Evolutionary conservation across 2,888 invertebrate species (phyloP).

Genomic region (Spilarctia lutea): DNA sequence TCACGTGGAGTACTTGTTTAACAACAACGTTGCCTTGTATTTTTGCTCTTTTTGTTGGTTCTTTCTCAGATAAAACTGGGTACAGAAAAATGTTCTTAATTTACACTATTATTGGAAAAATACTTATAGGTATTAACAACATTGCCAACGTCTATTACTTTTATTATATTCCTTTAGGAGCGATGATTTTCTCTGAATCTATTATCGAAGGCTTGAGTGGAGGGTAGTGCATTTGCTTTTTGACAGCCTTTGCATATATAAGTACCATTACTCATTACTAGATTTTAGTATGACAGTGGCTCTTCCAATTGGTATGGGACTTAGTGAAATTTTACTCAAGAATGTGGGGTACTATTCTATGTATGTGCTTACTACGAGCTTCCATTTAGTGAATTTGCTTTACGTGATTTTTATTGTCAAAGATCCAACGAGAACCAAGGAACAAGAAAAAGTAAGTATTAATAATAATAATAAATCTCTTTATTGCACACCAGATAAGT

Average conservation of each 20-base stretch:
- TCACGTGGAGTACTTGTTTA: constrained; percentile 92
- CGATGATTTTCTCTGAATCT: constrained; percentile 90
- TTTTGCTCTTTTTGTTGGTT: constrained; percentile 92
- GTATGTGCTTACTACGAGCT: constrained; percentile 88
- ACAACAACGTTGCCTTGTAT: constrained; percentile 92
- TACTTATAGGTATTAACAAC: constrained; percentile 89
- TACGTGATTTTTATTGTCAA: constrained; percentile 89
- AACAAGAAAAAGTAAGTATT: constrained; percentile 70
- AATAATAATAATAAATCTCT: no score
- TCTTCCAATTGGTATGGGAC: constrained; percentile 94
- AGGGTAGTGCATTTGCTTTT: constrained; percentile 93
- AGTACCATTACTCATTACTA: constrained; percentile 93
- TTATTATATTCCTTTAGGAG: constrained; percentile 90
- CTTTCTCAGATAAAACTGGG: constrained; percentile 90
- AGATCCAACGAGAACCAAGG: constrained; percentile 83
- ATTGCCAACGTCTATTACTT: constrained; percentile 92
- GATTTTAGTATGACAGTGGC: constrained; percentile 95
- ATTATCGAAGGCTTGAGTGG: constrained; percentile 92
- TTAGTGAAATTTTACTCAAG: constrained; percentile 91
- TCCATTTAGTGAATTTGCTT: constrained; percentile 89
- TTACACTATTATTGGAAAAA: constrained; percentile 90
- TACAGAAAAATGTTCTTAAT: constrained; percentile 91
- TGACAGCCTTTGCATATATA: constrained; percentile 94
- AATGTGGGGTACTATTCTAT: constrained; percentile 92
- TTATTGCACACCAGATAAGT: no score